Base-by-base conservation (phyloP, 2,113 vertebrate species). In the Scalopus aquaticus region DNA sequence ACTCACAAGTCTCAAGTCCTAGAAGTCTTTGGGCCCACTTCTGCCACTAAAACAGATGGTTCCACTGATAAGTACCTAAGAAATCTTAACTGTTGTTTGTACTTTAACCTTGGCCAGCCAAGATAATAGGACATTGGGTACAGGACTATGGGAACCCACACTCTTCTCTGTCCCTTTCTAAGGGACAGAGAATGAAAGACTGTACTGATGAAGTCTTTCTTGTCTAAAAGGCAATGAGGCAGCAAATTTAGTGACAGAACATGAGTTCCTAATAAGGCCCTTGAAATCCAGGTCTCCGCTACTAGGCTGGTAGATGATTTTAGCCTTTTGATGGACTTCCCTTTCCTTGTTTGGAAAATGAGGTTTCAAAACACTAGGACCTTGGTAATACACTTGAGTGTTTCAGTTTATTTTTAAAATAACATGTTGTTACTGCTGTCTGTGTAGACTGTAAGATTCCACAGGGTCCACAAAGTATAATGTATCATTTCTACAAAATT, bases 1-100 rank as follows among this genome's bases (percentile, higher is more conserved):
- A 91, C n/a, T 89, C 88, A 76, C 9, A 35, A 64, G 76, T 56
- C 73, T 95, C 58, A 46, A 4, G 6, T 81, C 88, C 73, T 87
- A 58, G 76, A 37, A 69, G 51, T 67, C 64, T 67, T 94, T 26
- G 42, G 60, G 67, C 26, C 30, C 39, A 30, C 37, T 62, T 92
- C 85, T 56, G 62, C 24, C 81, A 49, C 79, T 88, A 81, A 35
- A 46, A 56, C 67, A 65, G 86, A 58, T 83, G 69, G 58, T 37
- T 86, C 42, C 54, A 46, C 67, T 16, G 90, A 86, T 56, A 95
- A 96, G 9, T 60, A 9, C 10, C 44, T 70, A 72, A 37, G 26
- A 56, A 54, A 46, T 37, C 90, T 90, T 20, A 15, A n/a, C 54
- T 1, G 17, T 72, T 58, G 64, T 46, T 73, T 93, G 49, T 35